A percentile compares a stretch with the other conserved stretches of the same genome.
These are phyloP conservation scores for Dione vanillae DNA, from an alignment of 2,888 invertebrate species.

Conservation along the genomic window DNA sequence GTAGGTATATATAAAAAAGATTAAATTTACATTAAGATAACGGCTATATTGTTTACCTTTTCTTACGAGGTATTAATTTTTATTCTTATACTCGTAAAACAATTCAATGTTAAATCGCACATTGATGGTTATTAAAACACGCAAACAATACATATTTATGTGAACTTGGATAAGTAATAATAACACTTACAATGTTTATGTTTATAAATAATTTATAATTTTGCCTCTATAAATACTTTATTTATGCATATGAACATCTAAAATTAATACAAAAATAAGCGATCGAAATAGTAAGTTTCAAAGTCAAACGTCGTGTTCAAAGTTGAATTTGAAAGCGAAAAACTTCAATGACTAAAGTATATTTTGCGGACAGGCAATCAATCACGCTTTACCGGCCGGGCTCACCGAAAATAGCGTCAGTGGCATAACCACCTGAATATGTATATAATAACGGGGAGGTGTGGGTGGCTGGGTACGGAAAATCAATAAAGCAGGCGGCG, in stretches of 20 bases:
- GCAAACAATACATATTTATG: too few relatives aligned
- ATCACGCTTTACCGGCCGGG: slow-evolving; percentile 70
- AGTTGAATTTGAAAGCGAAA: slow-evolving; percentile 26
- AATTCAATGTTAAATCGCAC: too few relatives aligned
- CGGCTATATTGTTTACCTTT: not conserved
- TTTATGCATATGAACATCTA: slow-evolving; percentile 21
- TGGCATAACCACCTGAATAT: slow-evolving; percentile 68
- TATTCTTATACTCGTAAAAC: too few relatives aligned
- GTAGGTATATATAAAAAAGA: not conserved
- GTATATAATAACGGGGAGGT: slow-evolving; percentile 75
- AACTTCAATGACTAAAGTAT: slow-evolving; percentile 44
- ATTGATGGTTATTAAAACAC: too few relatives aligned
- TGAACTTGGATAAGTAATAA: too few relatives aligned
- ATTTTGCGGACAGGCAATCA: slow-evolving; percentile 60
- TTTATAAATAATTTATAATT: slow-evolving; percentile 24
- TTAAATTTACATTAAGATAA: not conserved
- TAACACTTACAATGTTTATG: slow-evolving; percentile 11
- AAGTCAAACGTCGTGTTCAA: slow-evolving; percentile 17
- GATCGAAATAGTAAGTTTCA: slow-evolving; percentile 3
- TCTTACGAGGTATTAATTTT: not conserved
- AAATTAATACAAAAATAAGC: not conserved
- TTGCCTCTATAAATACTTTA: slow-evolving; percentile 25
- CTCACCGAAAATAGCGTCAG: slow-evolving; percentile 78
- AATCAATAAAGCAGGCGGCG: slow-evolving; percentile 82
- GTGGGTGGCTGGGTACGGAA: slow-evolving; percentile 68